Conservation (phyloP, 2,113 vertebrate genomes). For the Hippocampus mohnikei region DNA sequence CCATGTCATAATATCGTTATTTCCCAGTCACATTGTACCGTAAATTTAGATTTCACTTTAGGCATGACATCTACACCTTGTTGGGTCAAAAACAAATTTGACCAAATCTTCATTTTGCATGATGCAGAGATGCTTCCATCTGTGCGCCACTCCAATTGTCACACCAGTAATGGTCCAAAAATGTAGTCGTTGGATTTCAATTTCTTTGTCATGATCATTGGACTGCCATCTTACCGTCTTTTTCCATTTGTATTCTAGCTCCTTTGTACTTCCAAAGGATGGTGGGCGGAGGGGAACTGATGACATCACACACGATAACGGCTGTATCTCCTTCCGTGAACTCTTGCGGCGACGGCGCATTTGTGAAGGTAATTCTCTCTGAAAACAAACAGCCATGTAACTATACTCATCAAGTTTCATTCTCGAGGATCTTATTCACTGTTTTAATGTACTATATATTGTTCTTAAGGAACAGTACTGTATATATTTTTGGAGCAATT, state of each 20-base stretch:
- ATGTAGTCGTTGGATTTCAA: neutral
- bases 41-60: neutral
- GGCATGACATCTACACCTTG: neutral
- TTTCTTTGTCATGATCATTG: neutral
- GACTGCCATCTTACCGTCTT: conserved; percentile 83
- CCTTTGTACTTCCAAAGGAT: conserved; percentile 93
- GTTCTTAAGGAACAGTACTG: neutral
- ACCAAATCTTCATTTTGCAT: neutral
- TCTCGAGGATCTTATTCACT: neutral
- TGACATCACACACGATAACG: conserved; percentile 86
- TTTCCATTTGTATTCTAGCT: conserved; percentile 84
- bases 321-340: conserved; percentile 91
- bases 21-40: neutral
- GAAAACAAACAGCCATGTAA: conserved; percentile 25
- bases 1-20: neutral
- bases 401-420: neutral
- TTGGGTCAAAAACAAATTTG: neutral
- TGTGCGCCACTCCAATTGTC: neutral
- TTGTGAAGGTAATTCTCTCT: conserved; percentile 96
- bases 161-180: neutral
- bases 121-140: neutral
- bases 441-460: neutral
- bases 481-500: neutral
- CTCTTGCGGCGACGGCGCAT: conserved; percentile 91
- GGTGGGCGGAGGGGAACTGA: conserved; percentile 87